Evolutionary conservation across 2,797 vertebrate genomes (phyloP).

Genomic region (Onychomys torridus): DNA sequence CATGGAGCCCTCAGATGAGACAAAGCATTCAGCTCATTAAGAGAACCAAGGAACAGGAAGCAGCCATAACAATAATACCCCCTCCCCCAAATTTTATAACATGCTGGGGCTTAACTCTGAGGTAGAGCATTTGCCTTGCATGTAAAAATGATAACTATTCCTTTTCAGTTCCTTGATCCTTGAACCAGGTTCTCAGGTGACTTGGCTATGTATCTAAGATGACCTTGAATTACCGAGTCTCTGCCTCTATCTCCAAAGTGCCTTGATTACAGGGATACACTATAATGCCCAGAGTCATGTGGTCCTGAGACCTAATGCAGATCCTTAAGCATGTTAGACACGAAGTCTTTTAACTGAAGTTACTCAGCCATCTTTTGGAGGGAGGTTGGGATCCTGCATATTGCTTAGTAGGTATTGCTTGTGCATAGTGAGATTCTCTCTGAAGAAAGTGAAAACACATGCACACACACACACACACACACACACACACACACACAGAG

Average conservation of each 20-base stretch:
- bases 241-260: not conserved
- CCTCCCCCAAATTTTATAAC: not conserved
- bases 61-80: not conserved
- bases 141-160: too few species aligned
- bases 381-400: not conserved
- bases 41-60: not conserved
- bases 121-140: not conserved
- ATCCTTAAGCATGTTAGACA: not conserved
- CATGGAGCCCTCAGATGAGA: slow-evolving; percentile 61
- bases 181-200: not conserved
- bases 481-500: too few species aligned
- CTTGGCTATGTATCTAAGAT: not conserved
- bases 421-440: not conserved
- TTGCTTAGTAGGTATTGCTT: not conserved
- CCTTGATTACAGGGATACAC: not conserved
- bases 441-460: not conserved
- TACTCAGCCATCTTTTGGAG: not conserved
- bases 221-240: not conserved
- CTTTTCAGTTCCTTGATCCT: not conserved
- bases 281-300: not conserved
- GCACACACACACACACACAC: too few species aligned
- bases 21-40: not conserved
- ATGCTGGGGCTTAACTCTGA: not conserved
- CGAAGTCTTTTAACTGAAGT: not conserved
- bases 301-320: not conserved